Base-by-base conservation (phyloP, 2,113 vertebrate genomes). In the Coptodon rendalli region DNA sequence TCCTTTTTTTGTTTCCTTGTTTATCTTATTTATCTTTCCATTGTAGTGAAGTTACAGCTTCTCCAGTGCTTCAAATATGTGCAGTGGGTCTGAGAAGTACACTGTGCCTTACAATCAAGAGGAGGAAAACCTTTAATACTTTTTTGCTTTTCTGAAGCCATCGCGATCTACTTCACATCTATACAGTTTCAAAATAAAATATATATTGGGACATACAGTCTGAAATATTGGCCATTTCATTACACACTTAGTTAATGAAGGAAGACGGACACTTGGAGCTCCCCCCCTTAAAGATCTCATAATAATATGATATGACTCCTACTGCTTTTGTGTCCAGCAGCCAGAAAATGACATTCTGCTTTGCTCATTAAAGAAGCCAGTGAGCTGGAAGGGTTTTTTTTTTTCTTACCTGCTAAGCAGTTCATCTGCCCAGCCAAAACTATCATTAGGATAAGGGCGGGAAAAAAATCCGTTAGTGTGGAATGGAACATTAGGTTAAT, bases 351-450 rank as follows among this genome's bases (percentile, higher is more conserved):
- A 91, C 87, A 91, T 90, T 87, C 53, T 84, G 87, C 87, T 89
- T 93, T 90, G 68, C 91, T 93, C 93, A 94, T 95, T 95, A 94
- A 91, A 88, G 82, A 81, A 88, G 81, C 53, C 83, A 89, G 56
- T 89, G 92, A 94, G 85, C 87, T 90, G 89, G 89, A 92, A 92
- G 91, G 68, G 22, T 2, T 45, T 22, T 14, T 57, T 57, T 29
- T 83, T 63, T 53, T 6, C 82, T 48, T 27, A 94, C 90, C 94
- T 93, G 86, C 87, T 94, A 90, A 92, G 66, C 91, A 90, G 89
- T 90, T 90, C 90, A 87, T 90, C 90, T 87, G 73, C 82, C 68
- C 5, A 56, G 83, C 76, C 87, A 85, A 92, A 88, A 88, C 83
- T 86, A 91, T 93, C 87, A 92, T 94, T 90, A 91, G 63, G 76